Evolutionary conservation across 2,888 invertebrate genomes (phyloP), one percentile per base, ranked within the genome.

Genomic region (Phortica okadai): DNA sequence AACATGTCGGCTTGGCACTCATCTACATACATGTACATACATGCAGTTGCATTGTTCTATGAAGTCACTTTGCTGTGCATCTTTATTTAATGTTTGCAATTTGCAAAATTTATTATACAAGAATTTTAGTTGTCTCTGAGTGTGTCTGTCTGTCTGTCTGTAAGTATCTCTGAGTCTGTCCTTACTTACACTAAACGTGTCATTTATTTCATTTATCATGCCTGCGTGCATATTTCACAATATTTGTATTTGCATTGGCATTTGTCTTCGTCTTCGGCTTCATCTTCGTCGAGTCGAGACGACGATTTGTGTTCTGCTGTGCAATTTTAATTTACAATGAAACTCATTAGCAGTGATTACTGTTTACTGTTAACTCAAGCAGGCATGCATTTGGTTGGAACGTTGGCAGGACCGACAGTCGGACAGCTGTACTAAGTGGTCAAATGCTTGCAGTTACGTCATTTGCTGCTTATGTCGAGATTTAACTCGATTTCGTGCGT

Each of bases 281-380:
- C 74, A 76, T 72, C 33, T 33, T 33, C 33, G 33, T 33, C 33
- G 33, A 33, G 33, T 33, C 33, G 33, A 33, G 33, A 4, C 33
- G 33, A 33, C 33, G 33, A 33, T 33, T 33, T 80, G 80, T 70
- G 70, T 78, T 2, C 14, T 76, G 81, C 76, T 78, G 81, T 87
- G 87, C 85, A 85, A 85, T 85, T 85, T 85, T 85, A 85, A 85
- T 85, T 85, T 88, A 86, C 88, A 86, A 88, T 88, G 86, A 85
- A 85, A 85, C 86, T 88, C 86, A 85, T 88, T 85, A 88, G 88
- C 85, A 88, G 85, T 88, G 85, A 85, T 85, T 85, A 87, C 86
- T 88, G 87, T 88, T 88, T 85, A 86, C 85, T 82, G 85, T 84
- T 84, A 72, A 33, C 70, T 54, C 45, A 88, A 85, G 79, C 10